Conservation (phyloP, 1,140 invertebrate species). For the Rhyacophila brunnea region DNA sequence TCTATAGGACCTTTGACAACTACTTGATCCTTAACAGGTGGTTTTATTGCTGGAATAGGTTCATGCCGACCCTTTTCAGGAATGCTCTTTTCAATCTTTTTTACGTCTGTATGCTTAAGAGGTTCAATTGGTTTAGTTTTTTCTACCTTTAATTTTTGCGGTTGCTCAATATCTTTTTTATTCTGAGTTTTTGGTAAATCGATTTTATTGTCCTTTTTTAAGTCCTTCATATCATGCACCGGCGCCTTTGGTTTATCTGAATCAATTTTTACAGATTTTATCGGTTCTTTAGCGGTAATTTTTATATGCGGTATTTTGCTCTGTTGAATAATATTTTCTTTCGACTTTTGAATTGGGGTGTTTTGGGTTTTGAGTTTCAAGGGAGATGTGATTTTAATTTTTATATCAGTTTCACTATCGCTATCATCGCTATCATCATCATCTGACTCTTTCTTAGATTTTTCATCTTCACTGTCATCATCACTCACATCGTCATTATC, state of each 20-base stretch:
- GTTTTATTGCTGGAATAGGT: too few relatives aligned
- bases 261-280: background rate
- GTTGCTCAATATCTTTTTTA: slow-evolving; percentile 2
- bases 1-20: too few relatives aligned
- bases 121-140: background rate
- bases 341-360: background rate
- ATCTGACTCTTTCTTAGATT: slow-evolving; percentile 5
- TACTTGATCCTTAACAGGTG: too few relatives aligned
- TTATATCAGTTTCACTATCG: slow-evolving; percentile 10
- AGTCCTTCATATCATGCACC: background rate
- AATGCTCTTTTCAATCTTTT: too few relatives aligned
- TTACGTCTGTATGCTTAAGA: background rate
- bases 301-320: background rate
- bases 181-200: background rate
- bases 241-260: background rate
- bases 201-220: background rate
- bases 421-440: slow-evolving; percentile 19
- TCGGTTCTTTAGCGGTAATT: background rate
- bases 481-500: slow-evolving; percentile 29
- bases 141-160: background rate
- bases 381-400: background rate
- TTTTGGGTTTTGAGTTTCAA: background rate
- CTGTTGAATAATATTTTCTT: background rate
- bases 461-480: slow-evolving; percentile 21
- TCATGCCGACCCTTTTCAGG: too few relatives aligned